phyloP scores from a whole-genome alignment of 2,888 invertebrate genomes.

The Mantis religiosa region DNA sequence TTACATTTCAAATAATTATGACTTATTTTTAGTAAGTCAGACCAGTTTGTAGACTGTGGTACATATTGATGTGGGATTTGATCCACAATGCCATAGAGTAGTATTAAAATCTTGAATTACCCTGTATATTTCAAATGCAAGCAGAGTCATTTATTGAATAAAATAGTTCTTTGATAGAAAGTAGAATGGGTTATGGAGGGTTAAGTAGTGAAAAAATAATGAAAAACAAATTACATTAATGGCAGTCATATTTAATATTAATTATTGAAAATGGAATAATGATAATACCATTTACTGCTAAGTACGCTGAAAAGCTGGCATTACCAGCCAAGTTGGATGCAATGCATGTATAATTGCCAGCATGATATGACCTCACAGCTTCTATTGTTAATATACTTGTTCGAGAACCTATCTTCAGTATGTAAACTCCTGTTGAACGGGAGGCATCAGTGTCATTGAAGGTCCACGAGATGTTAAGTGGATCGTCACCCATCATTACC shows the following conservation, averaged over 20 bases:
- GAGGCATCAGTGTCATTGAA: constrained; percentile 49
- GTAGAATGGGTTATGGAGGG: neutral
- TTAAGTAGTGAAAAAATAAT: neutral
- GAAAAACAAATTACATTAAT: neutral
- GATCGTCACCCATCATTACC: constrained; percentile 64
- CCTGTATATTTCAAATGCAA: too few relatives aligned
- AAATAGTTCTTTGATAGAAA: neutral
- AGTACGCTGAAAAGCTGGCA: constrained; percentile 61
- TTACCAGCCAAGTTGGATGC: constrained; percentile 58
- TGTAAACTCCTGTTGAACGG: constrained; percentile 51
- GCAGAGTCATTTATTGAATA: neutral
- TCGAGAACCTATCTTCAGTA: constrained; percentile 56
- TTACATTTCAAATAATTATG: too few relatives aligned
- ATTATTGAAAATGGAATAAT: neutral
- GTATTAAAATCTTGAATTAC: too few relatives aligned
- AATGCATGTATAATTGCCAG: constrained; percentile 60
- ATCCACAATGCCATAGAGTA: too few relatives aligned
- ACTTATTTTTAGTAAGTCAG: too few relatives aligned
- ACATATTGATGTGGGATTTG: too few relatives aligned
- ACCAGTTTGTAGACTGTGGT: too few relatives aligned
- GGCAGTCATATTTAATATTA: neutral
- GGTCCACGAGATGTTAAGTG: constrained; percentile 68
- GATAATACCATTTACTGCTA: constrained; percentile 65
- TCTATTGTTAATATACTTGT: constrained; percentile 61
- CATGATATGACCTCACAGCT: constrained; percentile 56